Evolutionary conservation across 2,888 invertebrate genomes (phyloP).

Genomic region (Metacarcinus magister): DNA sequence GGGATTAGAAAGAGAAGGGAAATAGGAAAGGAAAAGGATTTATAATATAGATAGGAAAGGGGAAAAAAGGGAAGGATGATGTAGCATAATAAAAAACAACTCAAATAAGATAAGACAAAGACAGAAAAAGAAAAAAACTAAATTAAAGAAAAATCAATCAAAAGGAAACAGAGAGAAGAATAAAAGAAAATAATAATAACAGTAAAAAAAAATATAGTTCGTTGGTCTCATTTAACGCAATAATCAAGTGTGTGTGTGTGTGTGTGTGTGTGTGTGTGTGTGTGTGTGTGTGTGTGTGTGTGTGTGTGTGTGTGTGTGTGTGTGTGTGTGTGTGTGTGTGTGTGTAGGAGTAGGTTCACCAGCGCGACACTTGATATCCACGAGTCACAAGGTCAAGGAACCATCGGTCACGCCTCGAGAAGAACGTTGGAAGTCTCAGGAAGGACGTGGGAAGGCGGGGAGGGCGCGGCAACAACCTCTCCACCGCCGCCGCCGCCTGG

Average conservation of each 20-base stretch:
- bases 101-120: neutral
- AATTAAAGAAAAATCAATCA: neutral
- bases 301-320: constrained; percentile 6
- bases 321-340: constrained; percentile 14
- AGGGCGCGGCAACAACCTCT: neutral
- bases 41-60: neutral
- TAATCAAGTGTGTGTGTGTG: constrained; percentile 5
- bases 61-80: neutral
- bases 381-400: neutral
- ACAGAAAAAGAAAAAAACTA: neutral
- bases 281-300: neutral
- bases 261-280: neutral
- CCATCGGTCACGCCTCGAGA: neutral
- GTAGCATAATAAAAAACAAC: neutral
- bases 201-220: neutral
- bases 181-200: neutral
- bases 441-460: neutral
- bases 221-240: constrained; percentile 16
- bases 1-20: neutral
- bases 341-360: neutral
- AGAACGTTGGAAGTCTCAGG: neutral
- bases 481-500: neutral
- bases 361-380: neutral
- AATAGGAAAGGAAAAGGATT: neutral
- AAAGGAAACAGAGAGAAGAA: neutral